Percentiles rank a stretch among this genome's conserved stretches.
Evolutionary conservation across 2,113 vertebrate species (phyloP).

Genomic region (Anguilla japonica): DNA sequence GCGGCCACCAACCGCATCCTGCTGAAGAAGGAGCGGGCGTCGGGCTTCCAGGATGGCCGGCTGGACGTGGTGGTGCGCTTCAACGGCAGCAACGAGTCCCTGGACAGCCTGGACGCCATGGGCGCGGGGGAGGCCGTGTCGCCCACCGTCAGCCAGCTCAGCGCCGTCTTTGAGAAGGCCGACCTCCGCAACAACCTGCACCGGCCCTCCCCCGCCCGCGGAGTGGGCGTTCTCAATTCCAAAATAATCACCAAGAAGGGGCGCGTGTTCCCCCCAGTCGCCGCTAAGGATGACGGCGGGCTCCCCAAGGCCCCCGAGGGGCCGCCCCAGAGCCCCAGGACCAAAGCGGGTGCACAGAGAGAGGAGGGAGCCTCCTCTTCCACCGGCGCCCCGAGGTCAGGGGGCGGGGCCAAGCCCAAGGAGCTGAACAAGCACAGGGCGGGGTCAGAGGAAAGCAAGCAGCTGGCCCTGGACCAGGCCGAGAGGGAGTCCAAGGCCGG

Average conservation of each 20-base stretch:
- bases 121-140: constrained; percentile 82
- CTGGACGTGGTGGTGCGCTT: constrained; percentile 92
- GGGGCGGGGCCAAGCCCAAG: constrained; percentile 33
- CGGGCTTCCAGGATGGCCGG: constrained; percentile 85
- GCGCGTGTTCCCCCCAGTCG: constrained; percentile 62
- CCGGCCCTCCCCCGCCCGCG: constrained; percentile 77
- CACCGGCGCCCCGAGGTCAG: constrained; percentile 46
- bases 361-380: constrained; percentile 36
- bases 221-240: constrained; percentile 71
- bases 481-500: constrained; percentile 56
- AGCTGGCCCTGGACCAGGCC: constrained; percentile 11
- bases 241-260: constrained; percentile 80
- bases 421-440: constrained; percentile 39
- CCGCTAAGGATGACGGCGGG: constrained; percentile 51
- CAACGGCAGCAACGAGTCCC: constrained; percentile 92
- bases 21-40: constrained; percentile 84
- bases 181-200: constrained; percentile 92
- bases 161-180: constrained; percentile 91
- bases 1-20: constrained; percentile 79
- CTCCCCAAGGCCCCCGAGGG: constrained; percentile 50
- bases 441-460: constrained; percentile 36
- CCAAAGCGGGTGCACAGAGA: constrained; percentile 37
- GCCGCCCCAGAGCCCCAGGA: constrained; percentile 32
- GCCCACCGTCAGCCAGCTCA: constrained; percentile 93
- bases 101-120: constrained; percentile 86